These are phyloP conservation scores for Lithobates pipiens DNA, from an alignment of 2,797 vertebrate species.

Conservation along the genomic window DNA sequence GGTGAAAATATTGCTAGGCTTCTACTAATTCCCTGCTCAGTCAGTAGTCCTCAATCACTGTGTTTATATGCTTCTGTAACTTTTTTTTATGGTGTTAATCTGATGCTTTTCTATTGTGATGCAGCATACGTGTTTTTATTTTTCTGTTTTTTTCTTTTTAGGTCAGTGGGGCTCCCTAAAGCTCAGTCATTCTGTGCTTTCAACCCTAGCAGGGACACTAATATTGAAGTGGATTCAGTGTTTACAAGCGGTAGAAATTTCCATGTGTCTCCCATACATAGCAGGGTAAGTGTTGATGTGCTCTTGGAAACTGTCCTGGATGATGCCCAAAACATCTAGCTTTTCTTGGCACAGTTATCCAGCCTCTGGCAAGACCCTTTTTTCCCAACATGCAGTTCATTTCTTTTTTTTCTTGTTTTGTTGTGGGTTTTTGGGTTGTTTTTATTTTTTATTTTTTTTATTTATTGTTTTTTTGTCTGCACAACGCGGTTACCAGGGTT, in stretches of 20 bases:
- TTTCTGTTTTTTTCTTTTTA: constrained; percentile 62
- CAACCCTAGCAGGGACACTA: constrained; percentile 92
- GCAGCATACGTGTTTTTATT: background rate
- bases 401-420: background rate
- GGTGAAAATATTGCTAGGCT: no score
- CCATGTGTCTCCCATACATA: constrained; percentile 92
- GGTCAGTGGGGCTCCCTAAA: constrained; percentile 89
- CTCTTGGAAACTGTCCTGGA: constrained; percentile 71
- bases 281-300: constrained; percentile 85
- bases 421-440: background rate
- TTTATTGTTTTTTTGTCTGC: no score
- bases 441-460: no score
- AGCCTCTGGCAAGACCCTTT: constrained; percentile 38
- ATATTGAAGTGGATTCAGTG: constrained; percentile 93
- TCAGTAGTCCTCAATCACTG: no score
- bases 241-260: constrained; percentile 94
- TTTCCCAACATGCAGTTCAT: constrained; percentile 29
- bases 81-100: background rate
- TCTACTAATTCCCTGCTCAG: no score
- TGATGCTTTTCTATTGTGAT: background rate
- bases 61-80: no score
- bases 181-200: constrained; percentile 92
- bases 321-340: constrained; percentile 65
- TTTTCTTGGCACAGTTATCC: constrained; percentile 69
- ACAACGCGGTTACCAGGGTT: no score